Conservation (phyloP, 2,113 vertebrate species). For the Stigmatopora nigra region DNA sequence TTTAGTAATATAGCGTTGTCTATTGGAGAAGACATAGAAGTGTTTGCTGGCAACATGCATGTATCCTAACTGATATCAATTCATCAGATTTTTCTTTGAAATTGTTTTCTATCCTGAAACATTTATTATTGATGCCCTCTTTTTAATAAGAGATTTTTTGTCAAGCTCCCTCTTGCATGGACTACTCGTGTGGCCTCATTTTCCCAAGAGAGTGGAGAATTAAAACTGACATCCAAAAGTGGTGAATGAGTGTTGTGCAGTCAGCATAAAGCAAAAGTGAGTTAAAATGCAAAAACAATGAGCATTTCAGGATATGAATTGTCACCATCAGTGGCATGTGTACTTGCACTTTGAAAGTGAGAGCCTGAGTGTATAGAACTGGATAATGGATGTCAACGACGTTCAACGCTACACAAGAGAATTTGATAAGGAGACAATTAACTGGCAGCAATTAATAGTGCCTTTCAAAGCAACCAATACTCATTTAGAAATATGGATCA, state of each 20-base stretch:
- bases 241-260: slow-evolving; percentile 29
- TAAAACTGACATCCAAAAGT: slow-evolving; percentile 25
- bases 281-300: slow-evolving; percentile 33
- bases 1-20: slow-evolving; percentile 16
- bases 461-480: slow-evolving; percentile 18
- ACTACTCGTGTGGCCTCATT: slow-evolving; percentile 53
- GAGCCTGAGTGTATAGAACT: slow-evolving; percentile 16
- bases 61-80: slow-evolving; percentile 44
- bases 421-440: slow-evolving; percentile 24
- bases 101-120: slow-evolving; percentile 45
- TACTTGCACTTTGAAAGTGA: slow-evolving; percentile 25
- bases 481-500: slow-evolving; percentile 34
- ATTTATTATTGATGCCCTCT: slow-evolving; percentile 60
- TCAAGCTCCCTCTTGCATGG: slow-evolving; percentile 23
- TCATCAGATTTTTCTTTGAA: slow-evolving; percentile 56
- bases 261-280: slow-evolving; percentile 24
- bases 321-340: slow-evolving; percentile 27
- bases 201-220: slow-evolving; percentile 41
- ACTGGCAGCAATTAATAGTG: slow-evolving; percentile 1
- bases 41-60: slow-evolving; percentile 45
- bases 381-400: slow-evolving; percentile 4
- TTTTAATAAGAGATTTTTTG: slow-evolving; percentile 18
- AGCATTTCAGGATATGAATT: slow-evolving; percentile 36
- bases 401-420: slow-evolving; percentile 19
- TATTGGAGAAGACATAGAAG: slow-evolving; percentile 59